Base-by-base conservation (phyloP, 2,797 vertebrate species). In the Eupleurogrammus muticus region DNA sequence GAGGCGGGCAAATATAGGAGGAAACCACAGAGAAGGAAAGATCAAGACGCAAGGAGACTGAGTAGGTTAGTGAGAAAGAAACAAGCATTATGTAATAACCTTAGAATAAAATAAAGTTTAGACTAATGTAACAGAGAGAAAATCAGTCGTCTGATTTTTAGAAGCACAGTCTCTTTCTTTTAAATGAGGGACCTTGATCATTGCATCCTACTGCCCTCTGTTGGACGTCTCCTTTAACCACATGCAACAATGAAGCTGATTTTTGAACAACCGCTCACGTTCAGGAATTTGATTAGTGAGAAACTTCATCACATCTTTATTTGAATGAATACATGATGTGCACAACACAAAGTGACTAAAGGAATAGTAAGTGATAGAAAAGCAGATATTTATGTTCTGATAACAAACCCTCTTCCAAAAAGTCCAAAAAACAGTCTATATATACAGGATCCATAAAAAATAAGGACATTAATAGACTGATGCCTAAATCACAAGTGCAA, bases 151-250 rank as follows among this genome's bases (percentile, higher is more conserved):
- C 21, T 20, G 7, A 56, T 48, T 68, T n/a, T 47, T 53, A 32
- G n/a, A 57, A 51, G 5, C 19, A 50, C 12, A 2, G 1, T 11
- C 54, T 54, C n/a, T 38, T 23, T 34, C 16, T 21, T 56, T 20
- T 12, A 3, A 56, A 40, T 1, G 6, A 0, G 9, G 32, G 17
- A n/a, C 62, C 65, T 70, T 0, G 65, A 70, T 55, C 16, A 5
- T 80, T 61, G 24, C 47, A 28, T 59, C 70, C 38, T 13, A 59
- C 77, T 64, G 86, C 86, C 83, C 77, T 73, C 91, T 91, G 74
- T n/a, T 88, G 91, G 87, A 7, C 52, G 9, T 0, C 3, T 5
- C 0, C 0, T 38, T 5, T 3, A 55, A 75, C 53, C 75, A 57
- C 70, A 70, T 0, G 49, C 4, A 5, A 19, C 5, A 59, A 34